These are phyloP conservation scores for Macropus fuliginosus DNA, from an alignment of 2,797 vertebrate species.

Conservation along the genomic window DNA sequence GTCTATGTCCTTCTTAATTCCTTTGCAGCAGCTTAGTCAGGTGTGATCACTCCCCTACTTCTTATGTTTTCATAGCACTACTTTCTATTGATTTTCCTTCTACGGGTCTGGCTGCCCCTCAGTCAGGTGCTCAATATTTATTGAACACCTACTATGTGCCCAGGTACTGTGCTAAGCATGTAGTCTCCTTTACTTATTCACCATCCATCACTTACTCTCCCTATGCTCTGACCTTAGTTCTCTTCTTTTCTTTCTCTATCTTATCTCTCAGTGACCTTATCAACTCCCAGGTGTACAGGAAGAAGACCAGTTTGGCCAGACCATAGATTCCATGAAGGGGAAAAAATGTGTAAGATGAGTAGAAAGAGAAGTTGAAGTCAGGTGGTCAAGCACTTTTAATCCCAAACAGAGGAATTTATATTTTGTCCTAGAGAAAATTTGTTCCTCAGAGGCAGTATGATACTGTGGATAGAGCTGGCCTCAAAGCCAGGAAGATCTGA, in stretches of 20 bases:
- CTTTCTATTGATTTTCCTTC: not conserved
- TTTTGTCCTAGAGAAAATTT: too few relatives aligned
- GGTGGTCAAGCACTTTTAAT: not conserved
- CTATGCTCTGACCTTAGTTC: too few relatives aligned
- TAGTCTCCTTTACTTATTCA: not conserved
- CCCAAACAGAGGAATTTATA: too few relatives aligned
- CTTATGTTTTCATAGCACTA: not conserved
- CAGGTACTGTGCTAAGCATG: not conserved
- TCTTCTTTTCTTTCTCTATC: too few relatives aligned
- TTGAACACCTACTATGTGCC: not conserved
- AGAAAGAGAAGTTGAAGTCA: not conserved
- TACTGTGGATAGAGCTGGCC: too few relatives aligned
- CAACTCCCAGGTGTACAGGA: not conserved
- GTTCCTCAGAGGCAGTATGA: too few relatives aligned
- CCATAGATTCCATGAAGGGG: not conserved
- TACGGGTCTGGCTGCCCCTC: not conserved
- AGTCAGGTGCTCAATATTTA: not conserved
- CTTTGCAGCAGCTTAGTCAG: not conserved
- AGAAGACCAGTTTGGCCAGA: not conserved
- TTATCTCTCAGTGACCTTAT: not conserved
- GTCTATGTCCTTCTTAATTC: not conserved
- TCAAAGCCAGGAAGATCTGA: too few relatives aligned
- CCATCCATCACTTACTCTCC: not conserved
- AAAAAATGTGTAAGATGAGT: not conserved
- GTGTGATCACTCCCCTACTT: not conserved